Percentiles rank a stretch among this genome's conserved stretches.
Conservation (phyloP, 2,113 vertebrate species). For the Megaceryle torquata region DNA sequence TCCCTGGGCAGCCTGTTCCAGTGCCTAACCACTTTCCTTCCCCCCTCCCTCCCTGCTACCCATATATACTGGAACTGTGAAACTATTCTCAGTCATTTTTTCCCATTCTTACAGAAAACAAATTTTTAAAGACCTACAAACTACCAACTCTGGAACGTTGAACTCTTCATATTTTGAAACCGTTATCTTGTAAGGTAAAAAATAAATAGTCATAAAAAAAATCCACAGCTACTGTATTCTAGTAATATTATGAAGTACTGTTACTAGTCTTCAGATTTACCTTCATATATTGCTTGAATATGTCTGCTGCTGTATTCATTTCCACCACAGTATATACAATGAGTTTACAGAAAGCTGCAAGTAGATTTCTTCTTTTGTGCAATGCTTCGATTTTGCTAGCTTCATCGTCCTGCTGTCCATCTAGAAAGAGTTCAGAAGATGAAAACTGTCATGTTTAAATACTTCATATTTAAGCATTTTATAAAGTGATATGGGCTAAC, state of each 20-base stretch:
- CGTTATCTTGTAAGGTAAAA: not conserved
- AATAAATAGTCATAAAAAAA: not conserved
- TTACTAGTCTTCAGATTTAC: constrained; percentile 67
- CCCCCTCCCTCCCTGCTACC: not conserved
- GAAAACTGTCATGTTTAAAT: not conserved
- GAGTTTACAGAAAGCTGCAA: constrained; percentile 97
- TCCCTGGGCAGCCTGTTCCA: no score
- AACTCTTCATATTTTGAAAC: not conserved
- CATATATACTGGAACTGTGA: not conserved
- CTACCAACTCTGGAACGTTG: not conserved
- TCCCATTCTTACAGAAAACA: not conserved
- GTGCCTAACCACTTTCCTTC: not conserved
- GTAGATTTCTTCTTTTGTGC: constrained; percentile 96
- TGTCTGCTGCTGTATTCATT: constrained; percentile 96
- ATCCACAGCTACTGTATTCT: not conserved
- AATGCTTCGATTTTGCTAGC: constrained; percentile 98
- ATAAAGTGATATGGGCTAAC: not conserved
- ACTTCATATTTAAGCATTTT: not conserved
- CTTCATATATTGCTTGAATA: constrained; percentile 99
- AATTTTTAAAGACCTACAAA: not conserved
- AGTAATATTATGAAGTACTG: not conserved
- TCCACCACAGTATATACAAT: constrained; percentile 99
- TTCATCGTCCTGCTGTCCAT: constrained; percentile 98
- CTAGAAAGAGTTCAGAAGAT: constrained; percentile 65
- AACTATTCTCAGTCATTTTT: not conserved